Percentiles rank a stretch among this genome's conserved stretches.
phyloP scores from a whole-genome alignment of 2,888 invertebrate species.

The Myopa testacea region DNA sequence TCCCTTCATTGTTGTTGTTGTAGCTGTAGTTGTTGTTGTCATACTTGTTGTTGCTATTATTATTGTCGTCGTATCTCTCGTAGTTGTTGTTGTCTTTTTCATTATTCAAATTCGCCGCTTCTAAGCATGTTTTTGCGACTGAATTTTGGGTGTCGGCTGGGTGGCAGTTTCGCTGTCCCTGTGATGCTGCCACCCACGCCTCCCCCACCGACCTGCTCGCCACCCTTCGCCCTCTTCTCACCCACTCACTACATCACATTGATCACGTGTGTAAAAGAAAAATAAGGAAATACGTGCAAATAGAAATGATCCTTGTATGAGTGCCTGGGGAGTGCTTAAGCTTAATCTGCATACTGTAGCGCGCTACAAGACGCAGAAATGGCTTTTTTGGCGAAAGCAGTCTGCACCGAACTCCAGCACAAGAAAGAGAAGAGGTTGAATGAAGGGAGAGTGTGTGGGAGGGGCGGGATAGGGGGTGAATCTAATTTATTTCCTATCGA shows the following conservation, averaged over 20 bases:
- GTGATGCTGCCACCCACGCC: background rate
- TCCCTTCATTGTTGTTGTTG: background rate
- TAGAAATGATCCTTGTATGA: constrained; percentile 66
- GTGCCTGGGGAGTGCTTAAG: constrained; percentile 64
- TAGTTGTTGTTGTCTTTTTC: background rate
- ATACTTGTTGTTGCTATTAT: background rate
- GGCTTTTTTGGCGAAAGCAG: background rate
- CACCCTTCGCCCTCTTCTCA: background rate
- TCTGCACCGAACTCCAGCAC: background rate
- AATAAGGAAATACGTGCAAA: constrained; percentile 64
- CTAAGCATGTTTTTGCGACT: background rate
- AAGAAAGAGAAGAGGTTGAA: background rate
- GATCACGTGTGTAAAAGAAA: constrained; percentile 46
- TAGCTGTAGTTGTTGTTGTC: background rate
- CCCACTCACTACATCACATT: constrained; percentile 12
- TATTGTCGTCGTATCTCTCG: background rate
- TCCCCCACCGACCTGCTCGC: background rate
- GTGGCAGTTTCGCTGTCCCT: background rate
- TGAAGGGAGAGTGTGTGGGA: background rate
- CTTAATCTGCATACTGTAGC: constrained; percentile 61
- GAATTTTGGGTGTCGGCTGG: background rate
- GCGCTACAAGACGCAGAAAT: background rate
- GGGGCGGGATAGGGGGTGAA: background rate
- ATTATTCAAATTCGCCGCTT: background rate
- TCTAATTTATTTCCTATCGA: constrained; percentile 9